Evolutionary conservation across 1,140 invertebrate species (phyloP).

Genomic region (Drosophila simulans): DNA sequence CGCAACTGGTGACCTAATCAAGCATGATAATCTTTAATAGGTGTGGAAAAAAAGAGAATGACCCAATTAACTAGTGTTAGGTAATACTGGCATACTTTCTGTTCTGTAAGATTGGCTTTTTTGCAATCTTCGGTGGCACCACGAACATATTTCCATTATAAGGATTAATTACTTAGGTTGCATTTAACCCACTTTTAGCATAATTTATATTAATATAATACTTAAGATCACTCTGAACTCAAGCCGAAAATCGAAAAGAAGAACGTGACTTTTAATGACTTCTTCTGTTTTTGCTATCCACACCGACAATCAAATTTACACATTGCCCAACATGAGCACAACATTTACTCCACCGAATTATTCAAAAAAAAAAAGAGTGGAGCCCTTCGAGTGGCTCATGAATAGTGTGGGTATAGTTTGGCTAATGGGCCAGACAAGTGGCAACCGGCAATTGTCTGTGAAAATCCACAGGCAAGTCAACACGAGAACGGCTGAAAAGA

Average conservation of each 20-base stretch:
- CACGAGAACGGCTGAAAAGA: constrained; percentile 41
- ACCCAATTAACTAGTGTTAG: constrained; percentile 19
- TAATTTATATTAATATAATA: not conserved
- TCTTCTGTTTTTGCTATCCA: constrained; percentile 9
- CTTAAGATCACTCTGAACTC: not conserved
- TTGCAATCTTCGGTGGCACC: not conserved
- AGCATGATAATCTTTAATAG: constrained; percentile 6
- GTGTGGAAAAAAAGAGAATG: constrained; percentile 1
- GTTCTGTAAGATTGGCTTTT: constrained; percentile 6
- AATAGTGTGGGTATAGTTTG: constrained; percentile 21
- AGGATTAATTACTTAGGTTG: too few relatives aligned
- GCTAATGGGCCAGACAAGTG: constrained; percentile 50
- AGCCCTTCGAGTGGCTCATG: constrained; percentile 26
- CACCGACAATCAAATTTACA: constrained; percentile 36
- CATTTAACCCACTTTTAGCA: not conserved
- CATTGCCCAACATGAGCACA: constrained; percentile 36
- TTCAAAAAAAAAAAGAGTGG: constrained; percentile 4
- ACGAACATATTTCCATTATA: too few relatives aligned
- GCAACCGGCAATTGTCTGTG: constrained; percentile 60
- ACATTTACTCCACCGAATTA: constrained; percentile 16
- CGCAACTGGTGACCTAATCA: constrained; percentile 30
- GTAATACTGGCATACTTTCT: constrained; percentile 8
- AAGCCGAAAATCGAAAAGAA: constrained; percentile 10
- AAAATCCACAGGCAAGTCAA: constrained; percentile 52
- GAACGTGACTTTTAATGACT: constrained; percentile 14